These are phyloP conservation scores for Neodiprion fabricii DNA, from an alignment of 1,140 invertebrate species.

Conservation along the genomic window DNA sequence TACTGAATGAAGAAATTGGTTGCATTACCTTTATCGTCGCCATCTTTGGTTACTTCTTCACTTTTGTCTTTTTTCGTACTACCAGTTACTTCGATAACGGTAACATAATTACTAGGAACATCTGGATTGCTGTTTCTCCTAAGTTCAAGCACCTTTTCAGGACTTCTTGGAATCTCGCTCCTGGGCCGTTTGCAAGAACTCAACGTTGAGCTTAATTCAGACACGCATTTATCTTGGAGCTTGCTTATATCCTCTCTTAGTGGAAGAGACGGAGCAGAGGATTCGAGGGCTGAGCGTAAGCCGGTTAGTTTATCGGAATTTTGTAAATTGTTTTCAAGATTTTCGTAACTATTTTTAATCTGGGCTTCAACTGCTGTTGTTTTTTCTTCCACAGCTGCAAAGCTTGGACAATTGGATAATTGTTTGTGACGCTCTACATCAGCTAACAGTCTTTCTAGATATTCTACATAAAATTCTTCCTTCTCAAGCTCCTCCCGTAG, in stretches of 20 bases:
- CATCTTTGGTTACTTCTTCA: constrained; percentile 51
- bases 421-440: constrained; percentile 80
- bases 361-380: constrained; percentile 35
- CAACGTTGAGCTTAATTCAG: constrained; percentile 56
- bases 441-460: constrained; percentile 80
- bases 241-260: constrained; percentile 55
- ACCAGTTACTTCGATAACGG: constrained; percentile 85
- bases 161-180: constrained; percentile 57
- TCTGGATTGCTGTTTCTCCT: constrained; percentile 59
- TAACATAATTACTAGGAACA: constrained; percentile 80
- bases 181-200: constrained; percentile 52
- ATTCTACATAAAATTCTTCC: constrained; percentile 89
- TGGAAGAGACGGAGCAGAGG: constrained; percentile 41
- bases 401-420: constrained; percentile 42
- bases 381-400: constrained; percentile 27
- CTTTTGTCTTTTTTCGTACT: constrained; percentile 56
- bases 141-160: constrained; percentile 54
- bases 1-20: not conserved
- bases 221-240: constrained; percentile 58
- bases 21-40: constrained; percentile 51
- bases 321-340: constrained; percentile 37
- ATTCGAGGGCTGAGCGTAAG: constrained; percentile 33
- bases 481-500: constrained; percentile 86
- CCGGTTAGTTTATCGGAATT: constrained; percentile 28
- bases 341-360: constrained; percentile 34